Evolutionary conservation across 2,113 vertebrate species (phyloP), one percentile per base, ranked within the genome.

Genomic region (Bos javanicus): DNA sequence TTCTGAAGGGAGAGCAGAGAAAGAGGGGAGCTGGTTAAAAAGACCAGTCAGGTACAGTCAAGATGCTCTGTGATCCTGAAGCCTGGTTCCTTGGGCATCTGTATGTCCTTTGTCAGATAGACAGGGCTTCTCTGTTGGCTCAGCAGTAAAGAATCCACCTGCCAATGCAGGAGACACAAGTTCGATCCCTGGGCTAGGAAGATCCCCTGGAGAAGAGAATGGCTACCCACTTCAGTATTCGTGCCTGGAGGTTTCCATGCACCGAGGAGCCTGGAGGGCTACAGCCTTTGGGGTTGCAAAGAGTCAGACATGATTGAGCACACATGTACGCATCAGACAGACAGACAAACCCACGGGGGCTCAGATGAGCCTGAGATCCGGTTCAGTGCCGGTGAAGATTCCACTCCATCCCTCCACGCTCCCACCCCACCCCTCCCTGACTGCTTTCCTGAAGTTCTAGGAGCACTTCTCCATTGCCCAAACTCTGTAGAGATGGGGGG

Each of bases 1-100:
- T 81, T 57, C 97, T 98, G 83, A 80, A 83, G 81, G 64, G 48
- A 74, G 64, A 85, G 19, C 26, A 95, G n/a, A 96, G n/a, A 3
- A 6, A 54, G 60, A 17, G 33, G 6, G 80, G n/a, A 28, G 23
- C 7, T 6, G 57, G 87, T 95, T 80, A 82, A 30, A n/a, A 28
- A 67, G 39, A 25, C 5, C 25, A 17, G 5, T 23, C 8, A 1
- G 54, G 26, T 19, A 4, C 12, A 28, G 23, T 85, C 11, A 10
- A 39, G 59, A 7, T 30, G 81, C 30, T 39, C 71, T 48, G 25
- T 5, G 15, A 25, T 16, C 6, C 17, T 5, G 26, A 52, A 15
- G 71, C 60, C 71, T 0, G 3, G 17, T 23, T 30, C n/a, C 3
- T 5, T 4, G 82, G 36, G 23, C 46, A 10, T 23, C 16, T 10